These are phyloP conservation scores for Onychostruthus taczanowskii DNA, from an alignment of 2,113 vertebrate species.

Conservation along the genomic window DNA sequence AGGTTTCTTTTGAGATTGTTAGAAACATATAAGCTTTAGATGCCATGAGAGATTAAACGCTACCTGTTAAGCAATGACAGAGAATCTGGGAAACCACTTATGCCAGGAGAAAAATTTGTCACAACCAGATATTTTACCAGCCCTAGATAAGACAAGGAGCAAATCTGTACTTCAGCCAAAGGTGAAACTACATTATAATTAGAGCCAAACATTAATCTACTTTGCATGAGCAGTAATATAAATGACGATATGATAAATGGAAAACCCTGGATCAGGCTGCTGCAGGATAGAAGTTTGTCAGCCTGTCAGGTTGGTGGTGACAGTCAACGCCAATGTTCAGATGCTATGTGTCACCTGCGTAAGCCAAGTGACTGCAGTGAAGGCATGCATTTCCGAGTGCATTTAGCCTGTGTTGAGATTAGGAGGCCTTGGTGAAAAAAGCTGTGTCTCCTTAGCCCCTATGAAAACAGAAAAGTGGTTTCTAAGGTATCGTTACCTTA, in stretches of 20 bases:
- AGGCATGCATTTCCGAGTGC: neutral
- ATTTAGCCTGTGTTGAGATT: neutral
- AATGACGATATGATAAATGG: neutral
- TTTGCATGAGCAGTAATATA: neutral
- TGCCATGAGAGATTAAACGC: neutral
- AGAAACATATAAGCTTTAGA: neutral
- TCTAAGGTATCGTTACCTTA: neutral
- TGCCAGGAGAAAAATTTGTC: neutral
- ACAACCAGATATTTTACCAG: neutral
- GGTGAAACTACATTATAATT: neutral
- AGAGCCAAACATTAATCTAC: neutral
- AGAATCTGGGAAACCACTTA: neutral
- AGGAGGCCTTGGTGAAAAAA: neutral
- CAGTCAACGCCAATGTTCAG: neutral
- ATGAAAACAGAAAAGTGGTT: neutral
- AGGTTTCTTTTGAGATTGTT: neutral
- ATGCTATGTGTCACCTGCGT: neutral
- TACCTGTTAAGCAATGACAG: neutral
- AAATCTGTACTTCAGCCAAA: neutral
- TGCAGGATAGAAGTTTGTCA: neutral
- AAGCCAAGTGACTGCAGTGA: neutral
- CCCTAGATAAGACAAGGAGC: neutral
- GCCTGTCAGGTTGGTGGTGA: neutral
- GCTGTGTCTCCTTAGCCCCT: fast-evolving
- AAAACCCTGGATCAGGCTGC: neutral